Evolutionary conservation across 92 coral and sea anemone species (phyloP), one percentile per base, ranked within the genome.

Genomic region (Porites evermanni): DNA sequence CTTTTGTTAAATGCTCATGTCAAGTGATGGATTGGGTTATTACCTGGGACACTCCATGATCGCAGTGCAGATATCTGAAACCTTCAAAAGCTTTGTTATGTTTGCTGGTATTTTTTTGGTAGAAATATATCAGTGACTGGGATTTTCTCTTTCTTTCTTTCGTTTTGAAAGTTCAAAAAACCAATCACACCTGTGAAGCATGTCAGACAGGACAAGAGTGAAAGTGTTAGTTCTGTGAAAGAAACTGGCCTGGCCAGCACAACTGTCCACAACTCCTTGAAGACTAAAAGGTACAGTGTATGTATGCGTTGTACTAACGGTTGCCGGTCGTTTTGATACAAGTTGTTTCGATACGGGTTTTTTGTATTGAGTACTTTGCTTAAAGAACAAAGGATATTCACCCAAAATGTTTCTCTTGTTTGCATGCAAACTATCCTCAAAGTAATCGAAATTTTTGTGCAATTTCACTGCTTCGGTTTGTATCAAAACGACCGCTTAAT

Each of bases 131-230:
- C 18, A 11, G n/a, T 20, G n/a, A 51, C 8, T 1, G 13, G 2
- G 18, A 17, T 17, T 13, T 38, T 3, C 56, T 72, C 20, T 74
- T 74, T 38, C 54, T 56, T 3, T 38, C 54, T 56, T 3, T 75
- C 70, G 77, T 23, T 84, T 70, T 78, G 17, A 26, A 10, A 89
- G 90, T 89, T 85, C 86, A 89, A 89, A 32, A 89, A 78, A 80
- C 93, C 90, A 1, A 13, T 72, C 19, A 58, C 53, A 10, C 85
- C 93, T 58, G 79, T 67, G 80, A 85, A 80, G 69, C 67, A 47
- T 24, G 21, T 23, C 12, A 67, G 53, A 50, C 75, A 71, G 18
- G 64, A 59, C 73, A 59, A 19, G 47, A 29, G 56, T 26, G 81
- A 87, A 69, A 63, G 65, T 10, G 53, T n/a, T 18, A 16, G 29